phyloP scores from a whole-genome alignment of 2,797 vertebrate species.

The Hippopotamyrus pictus region DNA sequence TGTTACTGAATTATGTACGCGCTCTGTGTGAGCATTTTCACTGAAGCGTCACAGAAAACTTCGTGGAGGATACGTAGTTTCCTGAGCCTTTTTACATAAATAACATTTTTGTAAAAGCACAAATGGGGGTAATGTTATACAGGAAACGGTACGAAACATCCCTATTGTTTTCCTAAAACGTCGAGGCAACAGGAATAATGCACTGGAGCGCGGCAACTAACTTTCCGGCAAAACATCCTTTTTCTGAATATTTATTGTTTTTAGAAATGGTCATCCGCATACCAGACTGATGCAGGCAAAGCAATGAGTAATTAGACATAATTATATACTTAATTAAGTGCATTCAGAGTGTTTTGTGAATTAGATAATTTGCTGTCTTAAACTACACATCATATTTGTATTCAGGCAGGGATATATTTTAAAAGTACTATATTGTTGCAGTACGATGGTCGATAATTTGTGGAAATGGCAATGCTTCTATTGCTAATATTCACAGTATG shows the following conservation, averaged over 20 bases:
- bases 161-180: conserved; percentile 12
- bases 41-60: not conserved
- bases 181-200: not conserved
- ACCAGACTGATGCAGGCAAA: not conserved
- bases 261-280: not conserved
- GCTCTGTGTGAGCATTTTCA: not conserved
- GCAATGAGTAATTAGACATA: not conserved
- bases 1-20: not conserved
- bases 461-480: not conserved
- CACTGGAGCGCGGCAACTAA: conserved; percentile 7
- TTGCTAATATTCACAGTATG: not conserved
- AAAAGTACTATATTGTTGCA: not conserved
- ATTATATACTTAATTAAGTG: not conserved
- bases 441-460: not conserved
- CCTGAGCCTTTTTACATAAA: not conserved
- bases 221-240: conserved; percentile 25
- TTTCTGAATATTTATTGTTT: conserved; percentile 15
- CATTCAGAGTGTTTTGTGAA: not conserved
- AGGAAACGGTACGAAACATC: conserved; percentile 5
- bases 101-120: conserved; percentile 1
- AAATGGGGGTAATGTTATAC: conserved; percentile 1
- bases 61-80: not conserved
- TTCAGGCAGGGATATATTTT: not conserved
- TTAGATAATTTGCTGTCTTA: not conserved
- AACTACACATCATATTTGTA: not conserved